phyloP scores from a whole-genome alignment of 2,797 vertebrate species.

The Sebastes nivosus region DNA sequence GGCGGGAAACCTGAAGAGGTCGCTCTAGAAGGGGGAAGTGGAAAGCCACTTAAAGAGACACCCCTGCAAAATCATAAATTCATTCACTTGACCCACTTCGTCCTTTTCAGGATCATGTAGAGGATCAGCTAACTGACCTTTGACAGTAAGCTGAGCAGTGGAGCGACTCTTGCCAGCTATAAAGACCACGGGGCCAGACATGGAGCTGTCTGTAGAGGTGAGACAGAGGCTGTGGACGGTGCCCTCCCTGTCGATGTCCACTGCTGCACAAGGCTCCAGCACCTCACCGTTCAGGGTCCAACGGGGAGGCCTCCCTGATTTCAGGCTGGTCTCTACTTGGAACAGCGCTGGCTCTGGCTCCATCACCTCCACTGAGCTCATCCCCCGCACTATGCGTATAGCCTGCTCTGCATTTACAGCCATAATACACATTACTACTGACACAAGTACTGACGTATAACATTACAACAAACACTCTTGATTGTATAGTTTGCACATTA shows the following conservation, averaged over 20 bases:
- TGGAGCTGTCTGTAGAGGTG: slow-evolving; percentile 87
- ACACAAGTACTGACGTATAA: not conserved
- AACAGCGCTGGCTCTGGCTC: slow-evolving; percentile 90
- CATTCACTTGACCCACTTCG: not conserved
- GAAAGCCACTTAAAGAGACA: not conserved
- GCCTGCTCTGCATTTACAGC: slow-evolving; percentile 88
- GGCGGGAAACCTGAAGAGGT: slow-evolving; percentile 85
- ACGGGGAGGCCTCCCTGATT: slow-evolving; percentile 88
- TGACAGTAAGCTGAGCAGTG: slow-evolving; percentile 88
- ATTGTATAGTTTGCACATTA: not conserved
- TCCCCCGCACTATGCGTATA: slow-evolving; percentile 88
- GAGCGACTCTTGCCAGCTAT: slow-evolving; percentile 94
- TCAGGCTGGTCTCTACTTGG: slow-evolving; percentile 91
- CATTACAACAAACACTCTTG: not conserved
- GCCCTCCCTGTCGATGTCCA: slow-evolving; percentile 87
- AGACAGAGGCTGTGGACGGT: slow-evolving; percentile 88
- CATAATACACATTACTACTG: slow-evolving; percentile 44
- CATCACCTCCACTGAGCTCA: slow-evolving; percentile 89
- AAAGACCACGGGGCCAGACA: slow-evolving; percentile 91
- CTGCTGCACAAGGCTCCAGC: slow-evolving; percentile 76
- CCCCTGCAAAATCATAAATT: not conserved
- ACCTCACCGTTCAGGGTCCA: slow-evolving; percentile 89
- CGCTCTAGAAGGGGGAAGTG: slow-evolving; percentile 80
- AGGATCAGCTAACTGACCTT: slow-evolving; percentile 78
- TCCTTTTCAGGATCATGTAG: not conserved